A percentile compares a stretch with the other conserved stretches of the same genome.
phyloP scores from a whole-genome alignment of 2,888 invertebrate species.

The Gastracanthus pulcherrimus region DNA sequence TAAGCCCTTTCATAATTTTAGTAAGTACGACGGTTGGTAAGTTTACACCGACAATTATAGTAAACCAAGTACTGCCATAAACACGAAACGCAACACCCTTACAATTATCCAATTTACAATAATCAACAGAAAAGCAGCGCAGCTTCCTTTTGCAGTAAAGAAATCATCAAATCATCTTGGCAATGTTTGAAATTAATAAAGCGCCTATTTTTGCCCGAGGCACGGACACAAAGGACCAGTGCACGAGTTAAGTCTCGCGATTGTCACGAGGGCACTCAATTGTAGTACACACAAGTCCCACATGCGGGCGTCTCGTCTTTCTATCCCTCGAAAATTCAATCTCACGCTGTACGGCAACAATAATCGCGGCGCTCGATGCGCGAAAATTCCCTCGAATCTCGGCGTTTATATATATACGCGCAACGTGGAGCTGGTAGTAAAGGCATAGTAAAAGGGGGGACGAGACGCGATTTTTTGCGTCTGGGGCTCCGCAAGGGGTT shows the following conservation, averaged over 20 bases:
- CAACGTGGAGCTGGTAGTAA: neutral
- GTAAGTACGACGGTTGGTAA: too few species aligned
- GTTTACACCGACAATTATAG: too few species aligned
- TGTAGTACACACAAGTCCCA: too few species aligned
- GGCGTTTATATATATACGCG: neutral
- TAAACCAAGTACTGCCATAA: too few species aligned
- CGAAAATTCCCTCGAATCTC: neutral
- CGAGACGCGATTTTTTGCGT: slow-evolving; percentile 35
- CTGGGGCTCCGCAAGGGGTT: slow-evolving; percentile 48
- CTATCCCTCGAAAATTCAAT: neutral
- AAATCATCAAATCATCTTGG: neutral
- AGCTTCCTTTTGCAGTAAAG: neutral
- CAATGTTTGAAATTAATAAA: neutral
- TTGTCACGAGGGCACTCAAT: neutral
- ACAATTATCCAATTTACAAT: too few species aligned
- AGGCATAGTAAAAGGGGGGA: neutral
- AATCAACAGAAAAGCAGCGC: neutral
- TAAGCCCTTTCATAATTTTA: too few species aligned
- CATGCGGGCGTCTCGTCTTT: neutral
- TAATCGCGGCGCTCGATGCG: neutral
- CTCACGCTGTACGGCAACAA: too few species aligned
- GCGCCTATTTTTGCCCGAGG: neutral
- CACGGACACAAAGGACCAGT: neutral
- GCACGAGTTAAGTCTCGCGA: neutral
- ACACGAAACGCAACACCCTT: too few species aligned